Evolutionary conservation across 2,888 invertebrate genomes (phyloP).

Genomic region (Drosophila borealis): DNA sequence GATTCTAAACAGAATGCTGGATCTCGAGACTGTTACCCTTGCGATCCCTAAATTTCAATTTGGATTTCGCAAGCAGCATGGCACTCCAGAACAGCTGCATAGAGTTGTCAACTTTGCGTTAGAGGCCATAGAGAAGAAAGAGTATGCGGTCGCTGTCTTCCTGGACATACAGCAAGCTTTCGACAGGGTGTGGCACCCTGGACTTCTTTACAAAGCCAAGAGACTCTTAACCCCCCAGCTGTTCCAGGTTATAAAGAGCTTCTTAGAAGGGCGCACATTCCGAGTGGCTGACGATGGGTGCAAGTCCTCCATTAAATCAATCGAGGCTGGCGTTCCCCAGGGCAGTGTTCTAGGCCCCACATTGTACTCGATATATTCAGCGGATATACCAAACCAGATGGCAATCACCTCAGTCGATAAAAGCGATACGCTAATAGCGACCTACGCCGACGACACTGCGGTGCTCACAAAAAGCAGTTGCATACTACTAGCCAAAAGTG

Average conservation of each 20-base stretch:
- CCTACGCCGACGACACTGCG: neutral
- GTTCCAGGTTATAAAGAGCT: conserved; percentile 3
- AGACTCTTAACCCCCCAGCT: conserved; percentile 1
- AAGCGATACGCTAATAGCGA: too few relatives aligned
- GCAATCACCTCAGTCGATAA: too few relatives aligned
- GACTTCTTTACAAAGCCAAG: too few relatives aligned
- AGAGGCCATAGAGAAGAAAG: neutral
- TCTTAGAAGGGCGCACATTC: conserved; percentile 4
- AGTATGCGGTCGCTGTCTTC: too few relatives aligned
- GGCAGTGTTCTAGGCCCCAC: too few relatives aligned
- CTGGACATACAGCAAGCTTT: too few relatives aligned
- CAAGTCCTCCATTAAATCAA: neutral
- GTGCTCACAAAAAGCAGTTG: conserved; percentile 2
- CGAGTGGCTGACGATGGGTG: neutral
- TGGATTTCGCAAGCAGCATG: too few relatives aligned
- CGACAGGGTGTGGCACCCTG: conserved; percentile 7
- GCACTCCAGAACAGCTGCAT: neutral
- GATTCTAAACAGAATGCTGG: too few relatives aligned
- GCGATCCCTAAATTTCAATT: too few relatives aligned
- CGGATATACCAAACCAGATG: too few relatives aligned
- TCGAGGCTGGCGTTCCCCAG: conserved; percentile 55
- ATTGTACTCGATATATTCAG: too few relatives aligned
- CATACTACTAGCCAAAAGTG: neutral
- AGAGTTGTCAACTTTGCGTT: neutral
- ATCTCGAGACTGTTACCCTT: too few relatives aligned